A percentile compares a stretch with the other conserved stretches of the same genome.
phyloP scores from a whole-genome alignment of 2,888 invertebrate genomes.

The Amphipyra tragopoginis region DNA sequence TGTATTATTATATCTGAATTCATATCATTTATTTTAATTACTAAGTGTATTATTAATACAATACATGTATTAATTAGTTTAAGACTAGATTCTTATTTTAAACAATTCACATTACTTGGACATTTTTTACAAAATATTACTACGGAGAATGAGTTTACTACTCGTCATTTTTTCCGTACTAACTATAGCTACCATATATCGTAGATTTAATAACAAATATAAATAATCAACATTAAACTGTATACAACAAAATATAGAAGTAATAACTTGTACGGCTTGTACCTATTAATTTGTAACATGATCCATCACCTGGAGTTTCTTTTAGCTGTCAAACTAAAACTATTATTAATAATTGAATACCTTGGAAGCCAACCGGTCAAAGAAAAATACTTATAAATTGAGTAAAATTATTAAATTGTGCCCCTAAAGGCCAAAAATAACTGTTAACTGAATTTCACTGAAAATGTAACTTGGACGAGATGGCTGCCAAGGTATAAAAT shows the following conservation, averaged over 20 bases:
- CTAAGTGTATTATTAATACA: conserved; percentile 44
- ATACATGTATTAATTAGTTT: conserved; percentile 44
- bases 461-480: too few relatives aligned
- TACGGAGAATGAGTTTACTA: conserved; percentile 32
- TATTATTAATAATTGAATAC: not conserved
- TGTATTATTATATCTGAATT: conserved; percentile 50
- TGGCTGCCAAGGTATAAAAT: too few relatives aligned
- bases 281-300: conserved; percentile 12
- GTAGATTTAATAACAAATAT: conserved; percentile 36
- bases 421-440: too few relatives aligned
- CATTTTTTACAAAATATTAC: conserved; percentile 23
- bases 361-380: not conserved
- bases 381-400: too few relatives aligned
- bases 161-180: conserved; percentile 11
- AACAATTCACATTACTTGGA: conserved; percentile 44
- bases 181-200: conserved; percentile 1
- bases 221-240: conserved; percentile 41
- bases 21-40: conserved; percentile 56
- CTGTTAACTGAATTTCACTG: too few relatives aligned
- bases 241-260: conserved; percentile 21
- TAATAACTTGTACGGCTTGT: too few relatives aligned
- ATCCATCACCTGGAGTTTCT: not conserved
- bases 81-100: conserved; percentile 51
- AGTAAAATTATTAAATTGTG: too few relatives aligned
- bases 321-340: conserved; percentile 5